These are phyloP conservation scores for Crax fasciolata DNA, from an alignment of 2,797 vertebrate species.

Conservation along the genomic window DNA sequence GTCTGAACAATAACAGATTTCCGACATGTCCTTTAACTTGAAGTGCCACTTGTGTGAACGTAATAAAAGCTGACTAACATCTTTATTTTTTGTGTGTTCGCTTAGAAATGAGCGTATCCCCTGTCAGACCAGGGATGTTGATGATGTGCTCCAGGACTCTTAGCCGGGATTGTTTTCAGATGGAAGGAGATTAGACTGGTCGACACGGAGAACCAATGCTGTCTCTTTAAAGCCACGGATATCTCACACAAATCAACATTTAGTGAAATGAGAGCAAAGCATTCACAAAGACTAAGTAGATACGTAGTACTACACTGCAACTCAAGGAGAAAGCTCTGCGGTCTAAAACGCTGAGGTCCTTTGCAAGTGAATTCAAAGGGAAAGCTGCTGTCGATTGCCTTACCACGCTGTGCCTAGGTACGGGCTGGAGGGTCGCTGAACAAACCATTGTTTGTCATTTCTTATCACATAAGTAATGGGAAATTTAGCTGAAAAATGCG, in stretches of 20 bases:
- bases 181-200: slow-evolving; percentile 54
- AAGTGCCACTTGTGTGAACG: slow-evolving; percentile 50
- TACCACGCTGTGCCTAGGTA: neutral
- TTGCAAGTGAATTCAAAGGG: slow-evolving; percentile 41
- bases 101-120: slow-evolving; percentile 7
- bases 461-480: neutral
- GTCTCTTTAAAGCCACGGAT: slow-evolving; percentile 68
- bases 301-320: slow-evolving; percentile 13
- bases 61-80: slow-evolving; percentile 42
- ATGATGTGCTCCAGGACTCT: slow-evolving; percentile 35
- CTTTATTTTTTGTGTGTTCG: slow-evolving; percentile 36
- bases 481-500: slow-evolving; percentile 14
- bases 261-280: slow-evolving; percentile 42
- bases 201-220: slow-evolving; percentile 18
- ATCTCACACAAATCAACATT: slow-evolving; percentile 64
- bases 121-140: slow-evolving; percentile 15
- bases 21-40: slow-evolving; percentile 55
- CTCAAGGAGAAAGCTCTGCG: slow-evolving; percentile 43
- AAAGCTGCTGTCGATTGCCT: neutral
- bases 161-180: slow-evolving; percentile 45
- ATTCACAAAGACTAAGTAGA: slow-evolving; percentile 57
- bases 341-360: neutral
- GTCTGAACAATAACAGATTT: slow-evolving; percentile 58
- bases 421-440: neutral
- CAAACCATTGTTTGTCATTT: neutral